Base-by-base conservation (phyloP, 2,113 vertebrate genomes). In the Lontra canadensis region DNA sequence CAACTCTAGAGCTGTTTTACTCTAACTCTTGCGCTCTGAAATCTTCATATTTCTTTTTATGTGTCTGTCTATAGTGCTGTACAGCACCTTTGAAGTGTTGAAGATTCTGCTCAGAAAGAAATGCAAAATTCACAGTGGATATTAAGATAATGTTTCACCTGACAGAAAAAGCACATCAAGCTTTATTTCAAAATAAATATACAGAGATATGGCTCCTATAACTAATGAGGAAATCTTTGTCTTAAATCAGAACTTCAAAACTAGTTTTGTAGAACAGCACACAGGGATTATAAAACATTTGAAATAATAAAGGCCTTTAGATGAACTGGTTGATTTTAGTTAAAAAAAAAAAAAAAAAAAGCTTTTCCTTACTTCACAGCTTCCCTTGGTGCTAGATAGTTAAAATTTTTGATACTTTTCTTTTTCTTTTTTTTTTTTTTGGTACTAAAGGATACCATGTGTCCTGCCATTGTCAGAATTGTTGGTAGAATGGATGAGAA, bases 21-120 rank as follows among this genome's bases (percentile, higher is more conserved):
- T 94, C 85, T 94, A 97, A 95, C 63, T 82, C 93, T 83, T 88
- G 88, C 86, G 97, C 95, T 98, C 88, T 93, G 63, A 96, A 96
- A 79, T 91, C 44, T 47, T 93, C 97, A 55, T 94, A 0, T 69
- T 63, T 95, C 87, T 9, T 78, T 0, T 25, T 31, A 89, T 20
- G 1, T 76, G 79, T 65, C 57, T 55, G 29, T 94, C 47, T 76
- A 1, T 84, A 69, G 67, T 1, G 96, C 49, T 52, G 0, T 57
- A 9, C 31, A 95, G 29, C 9, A 67, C 7, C 88, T 98, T 92
- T 89, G 52, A 94, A 89, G 92, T 29, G 0, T 87, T 92, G 69
- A 94, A 88, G 82, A 61, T 90, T 95, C 78, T 90, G 1, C 39
- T 97, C 90, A 96, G 2, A 85, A 96, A 69, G 67, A 92, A 97